Evolutionary conservation across 1,140 invertebrate genomes (phyloP), one percentile per base, ranked within the genome.

Genomic region (Drosophila parabipectinata): DNA sequence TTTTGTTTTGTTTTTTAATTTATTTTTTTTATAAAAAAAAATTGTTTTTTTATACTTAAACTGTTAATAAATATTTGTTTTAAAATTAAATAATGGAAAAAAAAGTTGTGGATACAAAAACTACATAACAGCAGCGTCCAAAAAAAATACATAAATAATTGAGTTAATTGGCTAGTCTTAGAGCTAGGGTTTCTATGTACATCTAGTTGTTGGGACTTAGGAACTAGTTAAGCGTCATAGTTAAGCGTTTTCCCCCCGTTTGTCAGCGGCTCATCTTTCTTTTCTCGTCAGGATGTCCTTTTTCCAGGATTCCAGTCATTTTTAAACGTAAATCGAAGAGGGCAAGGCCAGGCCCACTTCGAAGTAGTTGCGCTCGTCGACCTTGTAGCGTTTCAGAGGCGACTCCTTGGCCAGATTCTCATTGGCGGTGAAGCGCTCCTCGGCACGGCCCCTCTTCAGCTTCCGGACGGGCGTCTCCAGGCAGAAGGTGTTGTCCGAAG

Each of bases 181-280:
- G 53, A 62, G 30, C 61, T 54, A 72, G 14, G 2, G 14, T 30
- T 39, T 21, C 0, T 76, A 68, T 68, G 21, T 77, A 64, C 50
- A 78, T 15, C 8, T 6, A n/a, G 64, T 66, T 56, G 50, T 28
- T 66, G 24, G 45, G 53, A 52, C 72, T 81, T 91, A 91, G 72
- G 56, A 88, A 85, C 85, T 91, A 91, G 72, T 45, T 88, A 91
- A 91, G 90, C 90, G 90, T 91, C 84, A 79, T 81, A 72, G 72
- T 87, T 78, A 80, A 91, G 82, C 90, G 59, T 91, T 91, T 90
- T 88, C 77, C 90, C 90, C 90, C 78, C 75, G 90, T 91, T 91
- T 91, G 90, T 91, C 90, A 91, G 87, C 85, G 75, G 28, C n/a
- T 55, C 26, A 24, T 58, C 55, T 41, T 34, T 37, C 32, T 21